Evolutionary conservation across 2,113 vertebrate species (phyloP), one percentile per base, ranked within the genome.

Genomic region (Xiphorhynchus elegans): DNA sequence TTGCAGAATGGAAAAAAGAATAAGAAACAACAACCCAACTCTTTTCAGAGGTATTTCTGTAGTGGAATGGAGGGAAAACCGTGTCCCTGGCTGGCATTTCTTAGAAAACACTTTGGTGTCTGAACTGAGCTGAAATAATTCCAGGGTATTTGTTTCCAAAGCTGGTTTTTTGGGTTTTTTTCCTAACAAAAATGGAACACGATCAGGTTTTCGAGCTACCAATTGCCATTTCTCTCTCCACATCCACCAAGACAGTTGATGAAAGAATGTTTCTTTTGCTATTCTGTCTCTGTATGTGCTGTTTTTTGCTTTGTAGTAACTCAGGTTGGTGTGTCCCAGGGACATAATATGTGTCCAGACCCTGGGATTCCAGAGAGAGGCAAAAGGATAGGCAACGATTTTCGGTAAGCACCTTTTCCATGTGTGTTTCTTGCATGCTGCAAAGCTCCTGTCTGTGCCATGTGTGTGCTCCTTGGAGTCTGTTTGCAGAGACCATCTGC

Each of bases 281-380:
- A 53, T 88, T 92, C 97, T 97, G 88, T 97, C 97, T 98, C 96
- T 98, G 97, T 98, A 96, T 97, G 96, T 98, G 97, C 97, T 98
- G 96, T 98, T 97, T 97, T 97, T 97, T 98, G 97, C 98, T 95
- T 98, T 98, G 97, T 98, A 99, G 99, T 99, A 98, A 99, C 99
- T 96, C 99, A 99, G 98, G 99, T 99, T 99, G 99, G 99, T 93
- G 99, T 99, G 82, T 99, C 99, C 80, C 99, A 99, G 98, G 99
- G 99, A 95, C 99, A 99, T 98, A 99, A 99, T 98, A 99, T 99
- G 99, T 99, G 99, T 98, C 99, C 99, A 95, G 99, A 99, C 96
- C 99, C 99, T 64, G 99, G 99, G 96, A 99, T 99, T 97, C 99
- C 99, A 14, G 99, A 99, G 97, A 98, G 98, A 97, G 99, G 99